Percentiles rank a stretch among this genome's conserved stretches.
phyloP scores from a whole-genome alignment of 2,888 invertebrate species.

The Eupelmus urozonus region DNA sequence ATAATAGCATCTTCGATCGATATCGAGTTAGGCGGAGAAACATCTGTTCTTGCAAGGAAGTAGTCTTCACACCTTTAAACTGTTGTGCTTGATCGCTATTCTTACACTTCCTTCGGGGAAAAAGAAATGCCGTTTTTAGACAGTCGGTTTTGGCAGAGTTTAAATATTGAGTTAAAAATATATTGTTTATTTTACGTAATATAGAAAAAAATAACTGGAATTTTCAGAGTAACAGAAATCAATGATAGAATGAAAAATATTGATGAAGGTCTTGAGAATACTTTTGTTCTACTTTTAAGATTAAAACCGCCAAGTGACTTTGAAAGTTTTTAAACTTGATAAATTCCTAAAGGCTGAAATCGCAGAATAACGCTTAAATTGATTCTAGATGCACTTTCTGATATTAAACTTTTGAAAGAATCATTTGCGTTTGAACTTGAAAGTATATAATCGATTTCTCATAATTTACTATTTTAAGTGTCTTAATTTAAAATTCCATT shows the following conservation, averaged over 20 bases:
- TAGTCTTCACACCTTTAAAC: neutral
- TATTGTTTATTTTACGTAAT: neutral
- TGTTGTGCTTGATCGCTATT: neutral
- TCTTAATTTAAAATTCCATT: neutral
- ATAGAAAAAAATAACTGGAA: no score
- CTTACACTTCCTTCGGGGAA: neutral
- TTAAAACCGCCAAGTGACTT: neutral
- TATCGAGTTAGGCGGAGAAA: neutral
- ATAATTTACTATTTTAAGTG: neutral
- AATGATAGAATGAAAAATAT: no score
- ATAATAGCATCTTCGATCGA: constrained; percentile 5
- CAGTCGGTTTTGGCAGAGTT: neutral
- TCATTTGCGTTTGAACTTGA: neutral
- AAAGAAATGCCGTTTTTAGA: neutral
- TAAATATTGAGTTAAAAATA: neutral
- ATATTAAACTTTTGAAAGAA: neutral
- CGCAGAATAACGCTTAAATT: neutral
- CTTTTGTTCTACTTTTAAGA: neutral
- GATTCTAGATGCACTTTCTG: neutral
- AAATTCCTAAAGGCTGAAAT: no score
- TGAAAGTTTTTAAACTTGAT: neutral
- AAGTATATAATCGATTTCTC: no score
- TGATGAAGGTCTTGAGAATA: neutral
- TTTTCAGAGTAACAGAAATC: no score
- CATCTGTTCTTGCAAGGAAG: constrained; percentile 7